Percentiles rank a stretch among this genome's conserved stretches.
These are phyloP conservation scores for Hyposoter dolosus DNA, from an alignment of 2,888 invertebrate species.

Conservation along the genomic window DNA sequence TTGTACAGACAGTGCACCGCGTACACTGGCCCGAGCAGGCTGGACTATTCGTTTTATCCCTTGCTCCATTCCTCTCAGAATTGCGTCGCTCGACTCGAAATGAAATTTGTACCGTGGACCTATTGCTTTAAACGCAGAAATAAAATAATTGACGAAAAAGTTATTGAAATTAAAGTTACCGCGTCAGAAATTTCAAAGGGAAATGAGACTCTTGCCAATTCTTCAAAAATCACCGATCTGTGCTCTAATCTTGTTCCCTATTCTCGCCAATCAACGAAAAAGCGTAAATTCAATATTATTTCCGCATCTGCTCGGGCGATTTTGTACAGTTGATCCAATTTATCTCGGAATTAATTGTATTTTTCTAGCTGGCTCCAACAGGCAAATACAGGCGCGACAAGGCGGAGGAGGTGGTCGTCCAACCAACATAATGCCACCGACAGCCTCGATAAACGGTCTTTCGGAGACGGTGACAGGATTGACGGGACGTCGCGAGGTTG, in stretches of 20 bases:
- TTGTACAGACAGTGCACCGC: conserved; percentile 73
- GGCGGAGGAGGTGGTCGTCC: conserved; percentile 77
- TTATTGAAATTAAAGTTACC: conserved; percentile 61
- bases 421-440: conserved; percentile 85
- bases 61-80: too few relatives aligned
- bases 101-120: conserved; percentile 79
- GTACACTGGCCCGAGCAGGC: conserved; percentile 72
- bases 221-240: conserved; percentile 26
- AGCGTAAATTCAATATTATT: conserved; percentile 25
- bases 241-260: conserved; percentile 3
- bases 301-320: neutral
- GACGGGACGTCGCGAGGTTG: conserved; percentile 87
- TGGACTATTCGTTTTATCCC: conserved; percentile 56
- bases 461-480: conserved; percentile 84
- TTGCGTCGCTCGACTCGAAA: conserved; percentile 41
- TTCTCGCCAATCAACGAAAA: conserved; percentile 28
- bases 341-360: too few relatives aligned
- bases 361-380: conserved; percentile 78
- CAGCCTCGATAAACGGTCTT: conserved; percentile 87
- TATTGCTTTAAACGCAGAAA: conserved; percentile 79
- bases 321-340: too few relatives aligned
- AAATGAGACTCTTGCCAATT: conserved; percentile 26
- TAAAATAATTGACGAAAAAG: conserved; percentile 75
- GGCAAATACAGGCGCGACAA: conserved; percentile 76
- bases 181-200: conserved; percentile 42